These are phyloP conservation scores for Vombatus ursinus DNA, from an alignment of 2,113 vertebrate species.

Conservation along the genomic window DNA sequence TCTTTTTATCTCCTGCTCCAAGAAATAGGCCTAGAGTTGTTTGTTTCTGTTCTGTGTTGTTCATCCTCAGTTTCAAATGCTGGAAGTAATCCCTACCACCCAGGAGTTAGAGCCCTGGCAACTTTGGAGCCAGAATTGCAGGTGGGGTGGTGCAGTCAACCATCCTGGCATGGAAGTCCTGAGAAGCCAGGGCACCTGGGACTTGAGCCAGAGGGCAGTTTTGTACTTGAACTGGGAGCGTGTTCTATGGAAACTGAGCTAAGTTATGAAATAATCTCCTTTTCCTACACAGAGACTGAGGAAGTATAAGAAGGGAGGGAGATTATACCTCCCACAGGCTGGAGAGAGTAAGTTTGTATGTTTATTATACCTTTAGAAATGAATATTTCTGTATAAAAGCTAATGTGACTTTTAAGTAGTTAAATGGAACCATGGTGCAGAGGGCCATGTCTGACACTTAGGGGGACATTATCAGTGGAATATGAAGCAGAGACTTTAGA, in stretches of 20 bases:
- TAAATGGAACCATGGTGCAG: neutral
- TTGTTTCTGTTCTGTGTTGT: neutral
- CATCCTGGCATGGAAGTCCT: neutral
- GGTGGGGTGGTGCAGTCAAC: neutral
- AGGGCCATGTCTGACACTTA: neutral
- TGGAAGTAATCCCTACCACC: neutral
- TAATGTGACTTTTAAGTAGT: neutral
- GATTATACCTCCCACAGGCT: neutral
- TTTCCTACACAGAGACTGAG: neutral
- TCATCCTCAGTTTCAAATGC: neutral
- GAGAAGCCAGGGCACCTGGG: neutral
- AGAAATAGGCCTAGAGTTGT: neutral
- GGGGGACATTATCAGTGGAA: neutral
- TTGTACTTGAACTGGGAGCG: neutral
- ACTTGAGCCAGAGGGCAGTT: neutral
- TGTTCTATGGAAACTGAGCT: neutral
- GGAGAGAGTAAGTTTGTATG: neutral
- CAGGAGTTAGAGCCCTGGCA: neutral
- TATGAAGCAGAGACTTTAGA: neutral
- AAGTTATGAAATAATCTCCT: neutral
- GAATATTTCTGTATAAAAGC: neutral
- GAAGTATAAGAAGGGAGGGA: neutral
- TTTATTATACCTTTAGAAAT: neutral
- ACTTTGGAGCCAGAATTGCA: neutral
- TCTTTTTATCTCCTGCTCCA: neutral